phyloP scores from a whole-genome alignment of 1,140 invertebrate genomes.

The Helicoverpa armigera region DNA sequence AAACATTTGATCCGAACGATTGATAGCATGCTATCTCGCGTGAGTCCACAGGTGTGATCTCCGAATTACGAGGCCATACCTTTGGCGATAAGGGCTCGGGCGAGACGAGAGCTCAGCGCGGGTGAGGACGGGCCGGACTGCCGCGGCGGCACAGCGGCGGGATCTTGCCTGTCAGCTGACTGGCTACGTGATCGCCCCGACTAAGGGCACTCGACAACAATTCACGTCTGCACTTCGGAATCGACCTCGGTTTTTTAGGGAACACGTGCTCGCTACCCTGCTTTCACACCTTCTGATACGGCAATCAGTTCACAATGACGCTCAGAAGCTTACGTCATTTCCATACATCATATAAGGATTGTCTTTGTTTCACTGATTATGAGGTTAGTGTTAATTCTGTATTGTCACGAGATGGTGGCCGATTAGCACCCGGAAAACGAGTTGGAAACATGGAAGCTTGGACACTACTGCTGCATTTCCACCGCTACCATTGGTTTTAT shows the following conservation, averaged over 20 bases:
- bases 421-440: conserved; percentile 48
- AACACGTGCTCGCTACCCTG: conserved; percentile 50
- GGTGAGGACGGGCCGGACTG: conserved; percentile 55
- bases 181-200: conserved; percentile 60
- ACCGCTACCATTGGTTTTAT: conserved; percentile 60
- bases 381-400: conserved; percentile 56
- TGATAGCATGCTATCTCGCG: conserved; percentile 60
- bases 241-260: conserved; percentile 59
- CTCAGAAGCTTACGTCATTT: conserved; percentile 48
- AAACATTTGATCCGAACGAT: conserved; percentile 58
- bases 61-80: conserved; percentile 69
- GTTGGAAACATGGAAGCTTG: conserved; percentile 57
- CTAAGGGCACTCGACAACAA: conserved; percentile 64
- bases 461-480: conserved; percentile 58
- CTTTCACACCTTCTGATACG: conserved; percentile 45
- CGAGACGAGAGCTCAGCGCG: conserved; percentile 61
- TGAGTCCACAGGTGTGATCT: conserved; percentile 53
- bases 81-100: conserved; percentile 72
- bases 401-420: conserved; percentile 47
- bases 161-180: conserved; percentile 49
- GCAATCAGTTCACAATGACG: conserved; percentile 43
- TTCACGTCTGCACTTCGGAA: conserved; percentile 52
- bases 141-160: conserved; percentile 52
- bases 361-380: conserved; percentile 60
- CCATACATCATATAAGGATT: conserved; percentile 40